phyloP scores from a whole-genome alignment of 2,113 vertebrate genomes.

The Cyprinodon tularosa region DNA sequence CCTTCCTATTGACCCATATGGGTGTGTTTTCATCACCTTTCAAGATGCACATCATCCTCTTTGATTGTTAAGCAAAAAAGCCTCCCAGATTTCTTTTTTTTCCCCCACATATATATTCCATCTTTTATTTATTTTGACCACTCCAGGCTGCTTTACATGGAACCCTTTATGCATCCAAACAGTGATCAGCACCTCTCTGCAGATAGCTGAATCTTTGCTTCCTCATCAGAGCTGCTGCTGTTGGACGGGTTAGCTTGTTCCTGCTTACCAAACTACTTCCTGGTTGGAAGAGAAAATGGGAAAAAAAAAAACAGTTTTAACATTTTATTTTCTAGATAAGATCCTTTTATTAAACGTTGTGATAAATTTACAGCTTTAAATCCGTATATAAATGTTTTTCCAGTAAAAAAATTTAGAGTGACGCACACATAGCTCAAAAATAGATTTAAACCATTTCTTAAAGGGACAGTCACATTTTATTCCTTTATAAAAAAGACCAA shows the following conservation, averaged over 20 bases:
- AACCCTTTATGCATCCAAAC: conserved; percentile 62
- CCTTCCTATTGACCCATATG: conserved; percentile 2
- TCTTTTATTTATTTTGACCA: conserved; percentile 14
- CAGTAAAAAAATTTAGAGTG: no score
- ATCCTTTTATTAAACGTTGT: no score
- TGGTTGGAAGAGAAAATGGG: background rate
- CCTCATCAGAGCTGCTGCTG: conserved; percentile 31
- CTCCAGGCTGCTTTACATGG: conserved; percentile 66
- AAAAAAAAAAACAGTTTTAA: background rate
- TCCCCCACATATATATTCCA: conserved; percentile 10
- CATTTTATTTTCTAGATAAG: no score
- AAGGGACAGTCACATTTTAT: no score
- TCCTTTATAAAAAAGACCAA: no score
- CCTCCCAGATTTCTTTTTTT: conserved; percentile 29
- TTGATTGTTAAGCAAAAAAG: conserved; percentile 43
- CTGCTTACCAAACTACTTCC: background rate
- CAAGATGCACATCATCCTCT: conserved; percentile 54
- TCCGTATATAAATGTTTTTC: no score
- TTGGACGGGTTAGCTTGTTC: background rate
- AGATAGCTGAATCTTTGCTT: conserved; percentile 22
- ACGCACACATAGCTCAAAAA: no score
- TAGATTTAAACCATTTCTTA: no score
- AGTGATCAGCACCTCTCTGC: conserved; percentile 22
- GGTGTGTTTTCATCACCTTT: conserved; percentile 16
- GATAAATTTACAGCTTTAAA: no score